Evolutionary conservation across 2,797 vertebrate species (phyloP).

Genomic region (Dendrocincla fuliginosa): DNA sequence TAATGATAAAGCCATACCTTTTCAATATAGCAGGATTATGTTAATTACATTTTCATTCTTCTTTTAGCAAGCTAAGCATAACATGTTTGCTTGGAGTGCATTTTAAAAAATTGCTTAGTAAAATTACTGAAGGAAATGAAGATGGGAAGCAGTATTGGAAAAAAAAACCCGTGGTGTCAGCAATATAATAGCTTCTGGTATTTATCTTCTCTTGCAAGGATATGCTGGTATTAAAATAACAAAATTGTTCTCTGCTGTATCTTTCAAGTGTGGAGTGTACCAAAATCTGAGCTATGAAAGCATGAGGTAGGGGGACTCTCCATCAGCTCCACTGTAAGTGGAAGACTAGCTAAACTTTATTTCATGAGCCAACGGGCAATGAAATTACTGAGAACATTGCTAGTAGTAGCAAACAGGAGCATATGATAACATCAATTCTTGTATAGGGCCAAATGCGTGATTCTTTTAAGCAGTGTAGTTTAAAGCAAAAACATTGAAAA

Average conservation of each 20-base stretch:
- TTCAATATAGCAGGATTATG: background rate
- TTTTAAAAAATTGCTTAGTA: background rate
- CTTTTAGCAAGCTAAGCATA: slow-evolving; percentile 19
- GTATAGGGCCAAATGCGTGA: background rate
- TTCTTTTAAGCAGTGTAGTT: background rate
- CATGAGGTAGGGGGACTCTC: background rate
- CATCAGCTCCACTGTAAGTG: background rate
- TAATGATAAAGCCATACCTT: background rate
- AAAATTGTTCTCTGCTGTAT: background rate
- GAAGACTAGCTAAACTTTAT: background rate
- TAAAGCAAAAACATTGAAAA: background rate
- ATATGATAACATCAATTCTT: background rate
- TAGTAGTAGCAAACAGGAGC: background rate
- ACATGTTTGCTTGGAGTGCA: background rate
- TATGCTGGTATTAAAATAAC: background rate
- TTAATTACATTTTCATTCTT: background rate
- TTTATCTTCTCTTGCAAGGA: background rate
- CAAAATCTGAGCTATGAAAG: background rate
- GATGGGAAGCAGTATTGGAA: background rate
- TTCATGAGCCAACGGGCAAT: background rate
- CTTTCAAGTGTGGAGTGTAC: background rate
- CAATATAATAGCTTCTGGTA: background rate
- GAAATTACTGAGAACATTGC: background rate
- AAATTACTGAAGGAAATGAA: slow-evolving; percentile 7
- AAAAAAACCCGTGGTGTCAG: background rate